Evolutionary conservation across 2,888 invertebrate genomes (phyloP).

Genomic region (Antheraea yamamai): DNA sequence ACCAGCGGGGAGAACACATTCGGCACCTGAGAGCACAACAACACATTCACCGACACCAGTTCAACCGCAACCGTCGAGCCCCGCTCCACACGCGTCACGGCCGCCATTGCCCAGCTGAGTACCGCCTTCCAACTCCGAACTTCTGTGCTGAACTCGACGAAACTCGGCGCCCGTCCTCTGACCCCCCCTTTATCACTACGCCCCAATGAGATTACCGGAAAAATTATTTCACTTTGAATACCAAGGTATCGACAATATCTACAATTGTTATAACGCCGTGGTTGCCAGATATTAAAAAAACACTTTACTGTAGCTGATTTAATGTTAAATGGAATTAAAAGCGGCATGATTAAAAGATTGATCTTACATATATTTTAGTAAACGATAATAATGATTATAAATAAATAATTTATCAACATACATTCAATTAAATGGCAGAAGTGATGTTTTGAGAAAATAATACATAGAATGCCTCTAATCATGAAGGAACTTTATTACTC

Average conservation of each 20-base stretch:
- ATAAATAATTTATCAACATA: neutral
- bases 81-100: conserved; percentile 61
- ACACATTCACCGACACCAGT: conserved; percentile 71
- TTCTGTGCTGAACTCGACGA: conserved; percentile 82
- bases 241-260: conserved; percentile 42
- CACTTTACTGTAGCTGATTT: conserved; percentile 17
- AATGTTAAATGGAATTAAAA: conserved; percentile 15
- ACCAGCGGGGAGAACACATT: conserved; percentile 86
- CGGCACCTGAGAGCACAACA: conserved; percentile 85
- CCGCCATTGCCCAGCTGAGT: conserved; percentile 81
- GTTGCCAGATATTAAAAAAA: conserved; percentile 34
- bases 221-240: conserved; percentile 62
- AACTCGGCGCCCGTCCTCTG: conserved; percentile 79
- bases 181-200: conserved; percentile 63
- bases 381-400: neutral
- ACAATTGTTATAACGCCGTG: conserved; percentile 36
- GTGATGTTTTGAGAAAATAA: neutral
- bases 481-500: neutral
- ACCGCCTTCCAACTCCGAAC: conserved; percentile 82
- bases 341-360: neutral
- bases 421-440: neutral
- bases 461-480: neutral
- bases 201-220: conserved; percentile 62
- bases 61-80: conserved; percentile 75
- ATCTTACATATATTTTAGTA: neutral